Conservation (phyloP, 1,140 invertebrate genomes). For the Araneus ventricosus region DNA sequence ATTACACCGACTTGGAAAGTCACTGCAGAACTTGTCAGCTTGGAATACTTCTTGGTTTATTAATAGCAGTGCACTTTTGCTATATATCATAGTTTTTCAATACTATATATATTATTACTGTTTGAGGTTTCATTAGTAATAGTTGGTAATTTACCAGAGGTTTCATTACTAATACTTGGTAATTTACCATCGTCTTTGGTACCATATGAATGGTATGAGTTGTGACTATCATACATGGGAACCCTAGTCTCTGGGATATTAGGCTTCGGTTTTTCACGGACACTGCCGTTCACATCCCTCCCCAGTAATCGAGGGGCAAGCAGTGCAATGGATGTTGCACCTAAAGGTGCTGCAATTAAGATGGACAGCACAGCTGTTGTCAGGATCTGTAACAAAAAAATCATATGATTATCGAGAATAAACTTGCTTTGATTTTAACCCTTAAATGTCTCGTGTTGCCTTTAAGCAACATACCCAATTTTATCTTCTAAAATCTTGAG, state of each 20-base stretch:
- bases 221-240: conserved; percentile 38
- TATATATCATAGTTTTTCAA: background rate
- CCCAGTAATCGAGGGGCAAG: conserved; percentile 87
- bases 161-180: background rate
- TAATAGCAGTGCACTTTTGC: too few relatives aligned
- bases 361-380: conserved; percentile 92
- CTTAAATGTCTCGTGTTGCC: too few relatives aligned
- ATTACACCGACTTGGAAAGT: too few relatives aligned
- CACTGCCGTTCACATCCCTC: conserved; percentile 83
- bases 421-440: background rate
- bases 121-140: background rate
- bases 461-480: too few relatives aligned
- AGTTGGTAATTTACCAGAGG: background rate
- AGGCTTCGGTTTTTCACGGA: background rate
- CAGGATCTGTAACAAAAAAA: conserved; percentile 82
- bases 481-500: too few relatives aligned
- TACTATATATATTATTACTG: background rate
- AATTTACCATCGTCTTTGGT: conserved; percentile 45
- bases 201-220: conserved; percentile 3
- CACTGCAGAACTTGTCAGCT: too few relatives aligned
- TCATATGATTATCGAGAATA: background rate
- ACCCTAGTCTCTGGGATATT: background rate
- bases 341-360: conserved; percentile 92
- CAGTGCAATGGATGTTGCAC: conserved; percentile 91
- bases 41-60: too few relatives aligned